Percentiles rank a stretch among this genome's conserved stretches.
These are phyloP conservation scores for Lacanobia oleracea DNA, from an alignment of 2,888 invertebrate species.

Conservation along the genomic window DNA sequence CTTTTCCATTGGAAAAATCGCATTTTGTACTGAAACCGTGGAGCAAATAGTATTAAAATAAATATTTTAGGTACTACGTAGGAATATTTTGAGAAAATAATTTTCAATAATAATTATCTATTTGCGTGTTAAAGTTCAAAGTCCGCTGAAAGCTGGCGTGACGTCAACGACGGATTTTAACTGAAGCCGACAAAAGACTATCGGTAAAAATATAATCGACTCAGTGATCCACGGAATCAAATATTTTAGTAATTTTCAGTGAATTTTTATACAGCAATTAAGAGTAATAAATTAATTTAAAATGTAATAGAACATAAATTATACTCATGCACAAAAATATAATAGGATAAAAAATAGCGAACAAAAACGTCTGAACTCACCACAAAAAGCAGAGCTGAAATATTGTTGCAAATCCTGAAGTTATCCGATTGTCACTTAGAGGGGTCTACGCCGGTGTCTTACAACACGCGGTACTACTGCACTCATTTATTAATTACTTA, in stretches of 20 bases:
- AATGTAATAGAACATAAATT: neutral
- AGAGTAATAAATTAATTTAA: neutral
- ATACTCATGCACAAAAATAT: neutral
- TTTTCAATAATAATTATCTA: conserved; percentile 27
- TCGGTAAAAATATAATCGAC: conserved; percentile 26
- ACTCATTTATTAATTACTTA: conserved; percentile 67
- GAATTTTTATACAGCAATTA: neutral
- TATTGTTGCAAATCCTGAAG: conserved; percentile 75
- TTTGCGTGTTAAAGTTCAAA: conserved; percentile 59
- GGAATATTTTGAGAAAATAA: neutral
- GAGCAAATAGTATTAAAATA: neutral
- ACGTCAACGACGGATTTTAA: conserved; percentile 60
- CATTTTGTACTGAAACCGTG: neutral
- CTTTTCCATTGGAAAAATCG: neutral
- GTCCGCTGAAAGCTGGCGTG: conserved; percentile 53
- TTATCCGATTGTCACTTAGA: conserved; percentile 67
- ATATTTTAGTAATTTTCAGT: neutral
- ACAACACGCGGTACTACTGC: conserved; percentile 67
- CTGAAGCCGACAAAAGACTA: conserved; percentile 26
- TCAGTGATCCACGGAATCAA: neutral
- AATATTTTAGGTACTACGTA: neutral
- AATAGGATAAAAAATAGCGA: neutral
- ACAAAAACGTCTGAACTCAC: conserved; percentile 70
- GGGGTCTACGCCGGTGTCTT: conserved; percentile 67
- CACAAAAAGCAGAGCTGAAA: conserved; percentile 67